Evolutionary conservation across 2,797 vertebrate genomes (phyloP).

Genomic region (Pseudomugil gertrudae): DNA sequence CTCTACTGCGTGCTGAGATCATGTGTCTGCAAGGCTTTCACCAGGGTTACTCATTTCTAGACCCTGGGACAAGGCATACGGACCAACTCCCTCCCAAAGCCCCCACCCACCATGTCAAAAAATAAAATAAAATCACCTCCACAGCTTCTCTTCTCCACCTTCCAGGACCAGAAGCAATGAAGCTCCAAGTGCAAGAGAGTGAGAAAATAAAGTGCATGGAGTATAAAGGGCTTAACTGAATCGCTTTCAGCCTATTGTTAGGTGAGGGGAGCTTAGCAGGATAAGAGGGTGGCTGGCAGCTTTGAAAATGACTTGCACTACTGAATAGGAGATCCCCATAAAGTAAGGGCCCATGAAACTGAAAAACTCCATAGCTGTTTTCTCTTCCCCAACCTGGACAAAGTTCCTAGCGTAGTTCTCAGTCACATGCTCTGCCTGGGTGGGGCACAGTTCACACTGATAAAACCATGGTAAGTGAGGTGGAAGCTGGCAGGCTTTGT

Average conservation of each 20-base stretch:
- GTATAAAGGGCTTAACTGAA: slow-evolving; percentile 97
- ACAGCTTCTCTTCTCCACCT: slow-evolving; percentile 60
- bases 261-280: slow-evolving; percentile 92
- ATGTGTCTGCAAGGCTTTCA: slow-evolving; percentile 88
- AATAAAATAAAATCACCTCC: slow-evolving; percentile 42
- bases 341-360: slow-evolving; percentile 87
- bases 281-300: slow-evolving; percentile 94
- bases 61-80: slow-evolving; percentile 82
- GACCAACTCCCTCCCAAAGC: slow-evolving; percentile 74
- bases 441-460: slow-evolving; percentile 72
- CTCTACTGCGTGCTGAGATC: slow-evolving; percentile 85
- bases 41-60: slow-evolving; percentile 87
- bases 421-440: slow-evolving; percentile 54
- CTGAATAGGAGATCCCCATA: slow-evolving; percentile 94
- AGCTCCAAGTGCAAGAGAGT: slow-evolving; percentile 81
- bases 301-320: slow-evolving; percentile 97
- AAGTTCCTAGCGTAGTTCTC: slow-evolving; percentile 71
- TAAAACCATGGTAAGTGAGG: slow-evolving; percentile 75
- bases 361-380: slow-evolving; percentile 85
- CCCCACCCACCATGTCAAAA: slow-evolving; percentile 52
- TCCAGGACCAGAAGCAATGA: slow-evolving; percentile 74
- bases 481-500: slow-evolving; percentile 53
- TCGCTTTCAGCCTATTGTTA: slow-evolving; percentile 99
- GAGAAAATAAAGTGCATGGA: slow-evolving; percentile 93
- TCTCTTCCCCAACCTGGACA: slow-evolving; percentile 79